Evolutionary conservation across 2,888 invertebrate genomes (phyloP).

Genomic region (Andrena minutula): DNA sequence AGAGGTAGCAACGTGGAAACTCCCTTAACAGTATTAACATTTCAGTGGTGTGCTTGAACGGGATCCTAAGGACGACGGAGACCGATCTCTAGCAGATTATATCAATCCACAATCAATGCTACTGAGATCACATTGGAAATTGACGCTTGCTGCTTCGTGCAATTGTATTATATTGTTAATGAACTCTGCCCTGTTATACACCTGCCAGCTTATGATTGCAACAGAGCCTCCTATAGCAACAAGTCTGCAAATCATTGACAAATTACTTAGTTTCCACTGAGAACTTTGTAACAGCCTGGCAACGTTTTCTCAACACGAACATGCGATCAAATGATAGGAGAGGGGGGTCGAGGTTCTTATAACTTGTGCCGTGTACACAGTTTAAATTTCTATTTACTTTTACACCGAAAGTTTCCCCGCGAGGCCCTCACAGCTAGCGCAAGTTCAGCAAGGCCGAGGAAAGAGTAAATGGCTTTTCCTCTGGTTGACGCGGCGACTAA

Average conservation of each 20-base stretch:
- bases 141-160: constrained; percentile 6
- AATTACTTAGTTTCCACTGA: constrained; percentile 17
- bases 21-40: constrained; percentile 80
- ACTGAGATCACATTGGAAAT: constrained; percentile 21
- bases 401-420: constrained; percentile 54
- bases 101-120: constrained; percentile 37
- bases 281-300: background rate
- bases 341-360: constrained; percentile 34
- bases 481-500: constrained; percentile 55
- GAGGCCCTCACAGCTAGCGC: constrained; percentile 41
- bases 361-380: constrained; percentile 55
- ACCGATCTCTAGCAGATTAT: constrained; percentile 73
- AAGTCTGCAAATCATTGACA: background rate
- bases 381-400: constrained; percentile 74
- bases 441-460: constrained; percentile 43
- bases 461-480: constrained; percentile 65
- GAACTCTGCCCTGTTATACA: background rate
- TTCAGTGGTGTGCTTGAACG: constrained; percentile 73
- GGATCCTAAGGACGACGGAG: constrained; percentile 58
- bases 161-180: background rate
- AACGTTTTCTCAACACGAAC: constrained; percentile 3
- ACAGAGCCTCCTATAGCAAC: background rate
- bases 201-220: background rate
- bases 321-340: constrained; percentile 11
- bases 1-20: constrained; percentile 73